Conservation (phyloP, 2,797 vertebrate species). For the Lithobates sylvaticus region DNA sequence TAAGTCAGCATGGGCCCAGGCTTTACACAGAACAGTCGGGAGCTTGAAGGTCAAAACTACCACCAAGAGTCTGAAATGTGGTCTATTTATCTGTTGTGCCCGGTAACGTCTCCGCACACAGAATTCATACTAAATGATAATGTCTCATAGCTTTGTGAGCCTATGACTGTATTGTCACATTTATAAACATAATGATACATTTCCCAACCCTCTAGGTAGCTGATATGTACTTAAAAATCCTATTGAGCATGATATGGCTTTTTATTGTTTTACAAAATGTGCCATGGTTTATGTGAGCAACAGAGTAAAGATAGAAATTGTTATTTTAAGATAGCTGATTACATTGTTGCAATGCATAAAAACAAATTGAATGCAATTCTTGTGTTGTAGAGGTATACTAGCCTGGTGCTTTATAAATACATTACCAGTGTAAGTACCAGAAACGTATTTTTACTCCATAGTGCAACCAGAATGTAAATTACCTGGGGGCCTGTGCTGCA, state of each 20-base stretch:
- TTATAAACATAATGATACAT: conserved; percentile 10
- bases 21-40: conserved; percentile 21
- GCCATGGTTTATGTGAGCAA: background rate
- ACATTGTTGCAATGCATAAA: background rate
- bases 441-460: too few relatives aligned
- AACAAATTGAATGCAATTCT: too few relatives aligned
- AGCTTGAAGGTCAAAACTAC: conserved; percentile 36
- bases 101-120: conserved; percentile 18
- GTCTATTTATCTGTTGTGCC: background rate
- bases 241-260: background rate
- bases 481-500: too few relatives aligned
- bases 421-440: too few relatives aligned
- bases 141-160: conserved; percentile 13
- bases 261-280: background rate
- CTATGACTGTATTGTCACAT: background rate
- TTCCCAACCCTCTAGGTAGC: background rate
- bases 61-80: background rate
- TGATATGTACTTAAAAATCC: background rate
- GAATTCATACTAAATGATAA: conserved; percentile 5
- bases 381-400: too few relatives aligned
- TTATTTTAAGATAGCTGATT: background rate
- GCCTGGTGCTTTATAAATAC: too few relatives aligned
- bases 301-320: background rate
- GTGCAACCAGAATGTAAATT: too few relatives aligned
- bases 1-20: background rate